These are phyloP conservation scores for Tarsius wallacei DNA, from an alignment of 2,797 vertebrate genomes.

Conservation along the genomic window DNA sequence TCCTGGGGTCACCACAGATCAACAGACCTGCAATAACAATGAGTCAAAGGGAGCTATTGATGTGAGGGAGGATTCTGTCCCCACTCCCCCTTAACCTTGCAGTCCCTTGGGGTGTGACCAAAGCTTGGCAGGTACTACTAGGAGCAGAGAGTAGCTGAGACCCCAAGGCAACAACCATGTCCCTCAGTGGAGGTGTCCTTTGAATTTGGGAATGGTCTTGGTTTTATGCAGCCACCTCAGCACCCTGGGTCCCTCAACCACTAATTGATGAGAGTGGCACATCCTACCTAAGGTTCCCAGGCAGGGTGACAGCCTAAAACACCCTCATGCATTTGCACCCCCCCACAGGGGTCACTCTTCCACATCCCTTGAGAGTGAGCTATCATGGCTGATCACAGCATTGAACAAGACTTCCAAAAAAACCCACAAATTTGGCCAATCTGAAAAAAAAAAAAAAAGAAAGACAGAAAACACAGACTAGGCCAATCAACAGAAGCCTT, in stretches of 20 bases:
- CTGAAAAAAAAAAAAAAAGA: conserved; percentile 5
- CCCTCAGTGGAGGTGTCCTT: neutral
- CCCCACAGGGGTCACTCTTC: neutral
- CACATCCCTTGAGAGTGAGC: neutral
- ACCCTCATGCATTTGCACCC: neutral
- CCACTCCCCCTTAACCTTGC: neutral
- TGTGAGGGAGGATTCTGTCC: neutral
- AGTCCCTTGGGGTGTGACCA: neutral
- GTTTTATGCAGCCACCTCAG: neutral
- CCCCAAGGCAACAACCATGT: rapidly evolving
- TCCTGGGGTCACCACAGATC: neutral
- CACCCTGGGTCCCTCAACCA: neutral
- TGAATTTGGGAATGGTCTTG: neutral
- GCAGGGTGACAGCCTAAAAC: neutral
- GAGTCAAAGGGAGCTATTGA: neutral
- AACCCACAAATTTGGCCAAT: neutral
- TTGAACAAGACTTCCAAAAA: neutral
- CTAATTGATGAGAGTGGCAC: neutral
- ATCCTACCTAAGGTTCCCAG: neutral
- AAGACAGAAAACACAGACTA: conserved; percentile 12
- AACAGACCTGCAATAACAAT: neutral
- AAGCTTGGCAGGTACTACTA: neutral
- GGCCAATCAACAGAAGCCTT: neutral
- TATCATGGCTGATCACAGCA: neutral
- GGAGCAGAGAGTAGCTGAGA: neutral